A percentile compares a stretch with the other conserved stretches of the same genome.
Evolutionary conservation across 2,797 vertebrate species (phyloP).

Genomic region (Spheniscus humboldti): DNA sequence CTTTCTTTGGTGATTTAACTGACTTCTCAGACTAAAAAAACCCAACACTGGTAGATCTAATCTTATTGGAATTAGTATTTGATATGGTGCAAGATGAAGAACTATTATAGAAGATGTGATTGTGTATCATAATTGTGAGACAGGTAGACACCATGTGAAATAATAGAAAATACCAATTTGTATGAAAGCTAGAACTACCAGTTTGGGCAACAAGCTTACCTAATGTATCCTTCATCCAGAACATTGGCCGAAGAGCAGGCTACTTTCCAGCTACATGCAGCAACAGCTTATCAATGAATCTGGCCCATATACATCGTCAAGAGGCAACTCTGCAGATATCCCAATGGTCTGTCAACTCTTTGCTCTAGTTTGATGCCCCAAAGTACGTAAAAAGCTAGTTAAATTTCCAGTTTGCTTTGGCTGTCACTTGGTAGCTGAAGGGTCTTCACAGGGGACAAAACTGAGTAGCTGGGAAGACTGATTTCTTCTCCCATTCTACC

Average conservation of each 20-base stretch:
- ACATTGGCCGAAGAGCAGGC: not conserved
- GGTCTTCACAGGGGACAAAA: not conserved
- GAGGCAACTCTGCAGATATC: not conserved
- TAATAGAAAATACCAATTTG: not conserved
- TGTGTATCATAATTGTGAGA: not conserved
- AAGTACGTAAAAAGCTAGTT: not conserved
- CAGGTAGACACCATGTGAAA: not conserved
- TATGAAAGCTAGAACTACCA: not conserved
- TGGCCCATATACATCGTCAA: not conserved
- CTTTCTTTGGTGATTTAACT: not conserved
- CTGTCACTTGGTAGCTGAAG: not conserved
- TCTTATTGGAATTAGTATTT: not conserved
- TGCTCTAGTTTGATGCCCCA: not conserved
- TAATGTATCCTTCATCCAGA: not conserved
- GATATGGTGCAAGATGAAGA: not conserved
- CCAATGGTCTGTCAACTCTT: not conserved
- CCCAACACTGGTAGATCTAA: not conserved
- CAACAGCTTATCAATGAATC: not conserved
- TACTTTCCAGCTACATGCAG: not conserved
- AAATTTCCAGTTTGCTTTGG: not conserved
- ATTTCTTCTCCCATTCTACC: not conserved
- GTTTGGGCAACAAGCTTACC: not conserved
- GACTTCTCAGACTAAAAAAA: not conserved
- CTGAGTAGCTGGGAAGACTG: not conserved
- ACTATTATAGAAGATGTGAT: not conserved